These are phyloP conservation scores for Corythucha ciliata DNA, from an alignment of 2,888 invertebrate genomes.

Conservation along the genomic window DNA sequence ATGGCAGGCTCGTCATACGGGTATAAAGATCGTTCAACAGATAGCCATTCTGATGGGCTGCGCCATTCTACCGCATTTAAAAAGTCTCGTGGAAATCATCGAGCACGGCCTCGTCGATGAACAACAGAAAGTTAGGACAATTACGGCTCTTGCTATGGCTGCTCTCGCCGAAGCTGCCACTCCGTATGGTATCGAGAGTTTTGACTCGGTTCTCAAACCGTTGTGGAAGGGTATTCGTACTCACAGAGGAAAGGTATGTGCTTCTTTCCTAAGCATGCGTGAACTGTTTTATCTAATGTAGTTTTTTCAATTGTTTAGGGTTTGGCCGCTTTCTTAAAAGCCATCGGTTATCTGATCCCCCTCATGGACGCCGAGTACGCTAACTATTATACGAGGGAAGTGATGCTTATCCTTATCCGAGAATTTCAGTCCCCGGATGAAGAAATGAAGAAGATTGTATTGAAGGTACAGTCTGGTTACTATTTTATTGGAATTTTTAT, in stretches of 20 bases:
- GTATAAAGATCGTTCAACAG: slow-evolving; percentile 99
- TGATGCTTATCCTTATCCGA: slow-evolving; percentile 95
- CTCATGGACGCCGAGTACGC: slow-evolving; percentile 99
- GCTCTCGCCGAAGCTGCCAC: slow-evolving; percentile 98
- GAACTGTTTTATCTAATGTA: slow-evolving; percentile 4
- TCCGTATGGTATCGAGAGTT: slow-evolving; percentile 99
- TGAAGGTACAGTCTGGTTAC: slow-evolving; percentile 57
- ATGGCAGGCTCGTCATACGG: slow-evolving; percentile 73
- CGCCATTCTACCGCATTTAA: slow-evolving; percentile 95
- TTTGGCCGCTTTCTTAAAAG: slow-evolving; percentile 97
- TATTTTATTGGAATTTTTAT: background rate
- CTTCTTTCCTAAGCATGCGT: background rate
- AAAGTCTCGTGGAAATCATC: slow-evolving; percentile 96
- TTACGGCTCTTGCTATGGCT: slow-evolving; percentile 95
- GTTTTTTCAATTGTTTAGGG: slow-evolving; percentile 53
- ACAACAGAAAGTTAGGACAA: slow-evolving; percentile 98
- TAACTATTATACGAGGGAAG: slow-evolving; percentile 98
- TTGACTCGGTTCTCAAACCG: slow-evolving; percentile 98
- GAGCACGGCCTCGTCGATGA: slow-evolving; percentile 96
- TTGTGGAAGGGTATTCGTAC: slow-evolving; percentile 85
- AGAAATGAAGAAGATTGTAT: slow-evolving; percentile 99
- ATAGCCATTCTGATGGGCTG: slow-evolving; percentile 99
- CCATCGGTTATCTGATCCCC: slow-evolving; percentile 97
- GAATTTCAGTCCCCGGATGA: slow-evolving; percentile 99
- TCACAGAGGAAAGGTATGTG: slow-evolving; percentile 51